A percentile compares a stretch with the other conserved stretches of the same genome.
These are phyloP conservation scores for Crotalus horridus DNA, from an alignment of 2,113 vertebrate genomes.

Conservation along the genomic window DNA sequence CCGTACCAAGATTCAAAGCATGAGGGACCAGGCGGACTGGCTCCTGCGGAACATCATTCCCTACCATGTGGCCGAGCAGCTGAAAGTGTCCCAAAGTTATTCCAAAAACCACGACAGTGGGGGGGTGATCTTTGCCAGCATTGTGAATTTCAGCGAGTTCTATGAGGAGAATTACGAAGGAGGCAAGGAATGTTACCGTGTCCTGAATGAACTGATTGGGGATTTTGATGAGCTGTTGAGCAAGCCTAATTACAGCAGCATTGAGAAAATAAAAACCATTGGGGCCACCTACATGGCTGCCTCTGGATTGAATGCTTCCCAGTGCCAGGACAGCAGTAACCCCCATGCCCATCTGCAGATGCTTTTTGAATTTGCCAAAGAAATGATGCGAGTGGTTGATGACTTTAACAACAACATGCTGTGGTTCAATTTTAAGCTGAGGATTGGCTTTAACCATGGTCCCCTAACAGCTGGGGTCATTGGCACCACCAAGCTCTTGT, in stretches of 20 bases:
- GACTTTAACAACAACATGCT: constrained; percentile 99
- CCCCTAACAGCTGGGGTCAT: constrained; percentile 95
- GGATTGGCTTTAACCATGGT: constrained; percentile 95
- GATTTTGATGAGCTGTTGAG: constrained; percentile 95
- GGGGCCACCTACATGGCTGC: constrained; percentile 99
- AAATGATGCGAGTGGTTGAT: constrained; percentile 97
- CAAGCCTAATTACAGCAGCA: constrained; percentile 81
- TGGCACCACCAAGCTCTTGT: constrained; percentile 95
- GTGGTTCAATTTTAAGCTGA: constrained; percentile 95
- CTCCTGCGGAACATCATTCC: constrained; percentile 96
- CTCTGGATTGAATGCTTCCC: constrained; percentile 85
- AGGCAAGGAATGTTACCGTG: constrained; percentile 95
- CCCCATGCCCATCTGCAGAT: constrained; percentile 86
- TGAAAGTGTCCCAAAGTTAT: constrained; percentile 97
- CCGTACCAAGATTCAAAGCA: constrained; percentile 93
- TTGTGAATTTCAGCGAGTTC: constrained; percentile 98
- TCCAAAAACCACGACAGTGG: constrained; percentile 97
- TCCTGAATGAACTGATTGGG: constrained; percentile 94
- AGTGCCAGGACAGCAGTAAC: constrained; percentile 76
- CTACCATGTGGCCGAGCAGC: constrained; percentile 93
- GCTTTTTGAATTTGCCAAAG: constrained; percentile 95
- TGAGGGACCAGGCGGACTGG: constrained; percentile 97
- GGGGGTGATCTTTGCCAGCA: constrained; percentile 95
- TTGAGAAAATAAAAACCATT: constrained; percentile 99
- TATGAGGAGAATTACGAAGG: constrained; percentile 98